A percentile compares a stretch with the other conserved stretches of the same genome.
These are phyloP conservation scores for Rutpela maculata DNA, from an alignment of 2,888 invertebrate species.

Conservation along the genomic window DNA sequence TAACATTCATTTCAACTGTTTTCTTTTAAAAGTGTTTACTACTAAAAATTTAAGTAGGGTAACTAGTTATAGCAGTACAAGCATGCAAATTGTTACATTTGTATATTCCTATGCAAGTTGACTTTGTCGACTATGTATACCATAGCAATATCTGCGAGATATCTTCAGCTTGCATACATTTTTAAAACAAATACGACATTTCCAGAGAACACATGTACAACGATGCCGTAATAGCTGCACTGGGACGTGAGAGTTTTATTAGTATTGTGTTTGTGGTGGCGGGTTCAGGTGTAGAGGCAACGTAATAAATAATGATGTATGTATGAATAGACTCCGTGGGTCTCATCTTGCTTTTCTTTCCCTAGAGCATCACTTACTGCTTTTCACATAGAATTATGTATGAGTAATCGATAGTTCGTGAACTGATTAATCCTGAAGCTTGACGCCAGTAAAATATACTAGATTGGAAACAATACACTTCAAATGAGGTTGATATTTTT, in stretches of 20 bases:
- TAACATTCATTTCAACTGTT: not conserved
- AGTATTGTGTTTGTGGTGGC: constrained; percentile 62
- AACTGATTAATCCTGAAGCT: constrained; percentile 50
- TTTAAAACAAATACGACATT: constrained; percentile 68
- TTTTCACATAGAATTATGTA: constrained; percentile 51
- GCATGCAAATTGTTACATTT: constrained; percentile 38
- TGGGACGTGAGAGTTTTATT: constrained; percentile 69
- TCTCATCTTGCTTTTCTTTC: constrained; percentile 32
- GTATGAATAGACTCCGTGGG: constrained; percentile 45
- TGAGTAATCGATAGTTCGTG: constrained; percentile 47
- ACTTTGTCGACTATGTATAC: constrained; percentile 49
- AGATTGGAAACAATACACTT: not conserved
- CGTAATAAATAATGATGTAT: constrained; percentile 63
- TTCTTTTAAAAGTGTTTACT: not conserved
- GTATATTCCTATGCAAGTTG: constrained; percentile 47
- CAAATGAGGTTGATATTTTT: not conserved
- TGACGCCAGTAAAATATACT: not conserved
- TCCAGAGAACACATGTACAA: constrained; percentile 64
- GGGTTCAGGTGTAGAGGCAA: constrained; percentile 61
- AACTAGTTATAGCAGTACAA: constrained; percentile 19
- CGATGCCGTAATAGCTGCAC: constrained; percentile 62
- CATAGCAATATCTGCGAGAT: constrained; percentile 52
- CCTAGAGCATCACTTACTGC: constrained; percentile 41
- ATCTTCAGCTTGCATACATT: constrained; percentile 62
- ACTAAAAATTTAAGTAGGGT: constrained; percentile 5